phyloP scores from a whole-genome alignment of 2,797 vertebrate species.

The Acrossocheilus fasciatus region DNA sequence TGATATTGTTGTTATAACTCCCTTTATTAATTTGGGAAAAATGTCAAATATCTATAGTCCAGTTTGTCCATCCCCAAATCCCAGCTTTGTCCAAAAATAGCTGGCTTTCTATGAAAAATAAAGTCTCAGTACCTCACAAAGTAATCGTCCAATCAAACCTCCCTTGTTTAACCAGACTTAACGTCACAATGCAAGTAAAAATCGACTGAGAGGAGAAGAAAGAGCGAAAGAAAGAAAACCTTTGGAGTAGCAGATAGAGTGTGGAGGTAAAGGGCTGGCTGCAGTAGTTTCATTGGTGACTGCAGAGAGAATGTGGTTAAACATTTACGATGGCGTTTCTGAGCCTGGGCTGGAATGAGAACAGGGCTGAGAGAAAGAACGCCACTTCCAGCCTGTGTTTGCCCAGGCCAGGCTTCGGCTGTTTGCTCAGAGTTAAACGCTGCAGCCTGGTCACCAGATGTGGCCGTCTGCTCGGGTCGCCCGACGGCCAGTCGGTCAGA shows the following conservation, averaged over 20 bases:
- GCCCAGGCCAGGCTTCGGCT: constrained; percentile 87
- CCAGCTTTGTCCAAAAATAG: constrained; percentile 9
- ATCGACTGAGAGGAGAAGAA: constrained; percentile 16
- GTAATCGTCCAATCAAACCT: constrained; percentile 16
- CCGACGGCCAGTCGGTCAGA: constrained; percentile 77
- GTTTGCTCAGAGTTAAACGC: constrained; percentile 89
- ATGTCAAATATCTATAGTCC: not conserved
- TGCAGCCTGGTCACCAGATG: constrained; percentile 92
- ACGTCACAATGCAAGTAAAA: not conserved
- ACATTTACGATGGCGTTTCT: constrained; percentile 89
- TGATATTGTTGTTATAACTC: not conserved
- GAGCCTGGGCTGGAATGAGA: constrained; percentile 83
- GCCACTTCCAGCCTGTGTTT: constrained; percentile 91
- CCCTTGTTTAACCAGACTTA: constrained; percentile 2
- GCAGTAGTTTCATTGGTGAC: constrained; percentile 70
- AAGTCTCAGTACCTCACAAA: constrained; percentile 11
- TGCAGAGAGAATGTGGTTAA: constrained; percentile 83
- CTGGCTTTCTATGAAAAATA: constrained; percentile 1
- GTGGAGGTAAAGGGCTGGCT: constrained; percentile 34
- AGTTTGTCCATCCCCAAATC: not conserved
- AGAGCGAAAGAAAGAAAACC: constrained; percentile 27
- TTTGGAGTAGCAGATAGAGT: constrained; percentile 36
- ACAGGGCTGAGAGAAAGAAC: constrained; percentile 65
- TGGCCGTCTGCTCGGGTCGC: constrained; percentile 71
- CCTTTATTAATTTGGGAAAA: not conserved